phyloP scores from a whole-genome alignment of 2,113 vertebrate genomes.

The Eptesicus fuscus region DNA sequence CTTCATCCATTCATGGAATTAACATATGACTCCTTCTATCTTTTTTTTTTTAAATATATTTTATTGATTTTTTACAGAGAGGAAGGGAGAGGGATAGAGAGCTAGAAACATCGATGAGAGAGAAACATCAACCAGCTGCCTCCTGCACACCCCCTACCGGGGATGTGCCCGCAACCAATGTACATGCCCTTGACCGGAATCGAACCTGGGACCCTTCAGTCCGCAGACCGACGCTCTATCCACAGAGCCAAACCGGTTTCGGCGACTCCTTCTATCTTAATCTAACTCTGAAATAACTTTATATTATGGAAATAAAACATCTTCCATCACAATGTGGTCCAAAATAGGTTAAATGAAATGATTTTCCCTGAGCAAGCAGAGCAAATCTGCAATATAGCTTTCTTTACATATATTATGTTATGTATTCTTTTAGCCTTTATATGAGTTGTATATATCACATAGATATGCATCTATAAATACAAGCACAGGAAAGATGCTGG shows the following conservation, averaged over 20 bases:
- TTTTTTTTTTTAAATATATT: too few species aligned
- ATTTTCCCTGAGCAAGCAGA: conserved; percentile 11
- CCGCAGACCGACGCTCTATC: too few species aligned
- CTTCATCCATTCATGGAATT: conserved; percentile 14
- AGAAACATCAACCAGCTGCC: too few species aligned
- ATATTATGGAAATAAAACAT: conserved; percentile 35
- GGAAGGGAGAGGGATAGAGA: too few species aligned
- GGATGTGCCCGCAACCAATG: too few species aligned
- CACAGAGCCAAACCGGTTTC: too few species aligned
- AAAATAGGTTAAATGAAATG: conserved; percentile 40
- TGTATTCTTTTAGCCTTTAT: conserved; percentile 40
- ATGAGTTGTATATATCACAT: neutral
- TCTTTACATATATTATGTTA: conserved; percentile 2
- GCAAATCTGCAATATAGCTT: neutral
- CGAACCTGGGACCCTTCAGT: too few species aligned
- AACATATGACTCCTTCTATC: neutral
- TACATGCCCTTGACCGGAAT: too few species aligned
- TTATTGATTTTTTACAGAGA: too few species aligned
- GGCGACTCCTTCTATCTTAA: conserved; percentile 36
- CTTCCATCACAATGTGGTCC: neutral
- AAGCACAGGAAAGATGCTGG: conserved; percentile 3
- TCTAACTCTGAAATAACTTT: conserved; percentile 47
- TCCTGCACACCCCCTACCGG: too few species aligned
- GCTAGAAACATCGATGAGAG: too few species aligned
- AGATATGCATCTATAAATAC: neutral